Percentiles rank a stretch among this genome's conserved stretches.
These are phyloP conservation scores for Bacillus rossius DNA, from an alignment of 1,140 invertebrate genomes.

Conservation along the genomic window DNA sequence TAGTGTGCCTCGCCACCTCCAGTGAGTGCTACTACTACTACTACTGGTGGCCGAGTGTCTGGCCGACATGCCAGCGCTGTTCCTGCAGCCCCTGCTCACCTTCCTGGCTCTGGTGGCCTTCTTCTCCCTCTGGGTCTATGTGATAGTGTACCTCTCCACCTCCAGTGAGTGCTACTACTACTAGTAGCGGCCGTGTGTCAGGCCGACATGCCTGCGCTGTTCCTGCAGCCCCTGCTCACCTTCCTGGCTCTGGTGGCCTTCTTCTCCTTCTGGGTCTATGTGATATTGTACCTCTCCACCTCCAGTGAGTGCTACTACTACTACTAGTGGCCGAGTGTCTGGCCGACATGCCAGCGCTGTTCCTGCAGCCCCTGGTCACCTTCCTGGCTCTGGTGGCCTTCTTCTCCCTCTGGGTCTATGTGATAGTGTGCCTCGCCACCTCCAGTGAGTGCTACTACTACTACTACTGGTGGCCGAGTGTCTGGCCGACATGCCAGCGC, in stretches of 20 bases:
- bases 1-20: constrained; percentile 63
- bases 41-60: too few relatives aligned
- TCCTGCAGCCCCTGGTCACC: constrained; percentile 83
- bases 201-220: constrained; percentile 75
- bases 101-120: constrained; percentile 73
- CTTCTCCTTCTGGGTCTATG: constrained; percentile 77
- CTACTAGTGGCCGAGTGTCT: too few relatives aligned
- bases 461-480: too few relatives aligned
- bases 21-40: too few relatives aligned
- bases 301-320: constrained; percentile 64
- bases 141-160: constrained; percentile 66
- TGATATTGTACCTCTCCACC: constrained; percentile 66
- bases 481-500: constrained; percentile 72
- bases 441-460: constrained; percentile 64
- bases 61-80: constrained; percentile 75
- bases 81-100: constrained; percentile 83
- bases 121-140: constrained; percentile 77
- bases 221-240: constrained; percentile 83
- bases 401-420: constrained; percentile 77
- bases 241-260: constrained; percentile 73
- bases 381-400: constrained; percentile 73
- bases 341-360: constrained; percentile 75
- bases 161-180: constrained; percentile 64
- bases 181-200: too few relatives aligned
- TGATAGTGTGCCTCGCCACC: constrained; percentile 66